Evolutionary conservation across 2,113 vertebrate genomes (phyloP).

Genomic region (Toxostoma redivivum): DNA sequence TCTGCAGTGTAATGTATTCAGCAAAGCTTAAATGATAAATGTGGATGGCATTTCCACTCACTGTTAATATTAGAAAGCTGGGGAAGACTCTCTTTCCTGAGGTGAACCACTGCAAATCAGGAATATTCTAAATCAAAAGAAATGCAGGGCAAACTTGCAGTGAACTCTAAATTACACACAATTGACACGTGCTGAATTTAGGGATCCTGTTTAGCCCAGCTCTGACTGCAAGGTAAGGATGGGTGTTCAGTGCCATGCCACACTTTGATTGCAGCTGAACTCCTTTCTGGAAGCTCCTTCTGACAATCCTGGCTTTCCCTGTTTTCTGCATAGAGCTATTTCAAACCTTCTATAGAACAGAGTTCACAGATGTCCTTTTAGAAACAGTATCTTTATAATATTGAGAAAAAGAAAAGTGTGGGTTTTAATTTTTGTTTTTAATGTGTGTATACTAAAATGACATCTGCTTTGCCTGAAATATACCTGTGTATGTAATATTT

Average conservation of each 20-base stretch:
- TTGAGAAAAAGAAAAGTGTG: background rate
- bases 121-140: conserved; percentile 32
- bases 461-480: background rate
- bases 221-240: background rate
- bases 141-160: background rate
- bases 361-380: background rate
- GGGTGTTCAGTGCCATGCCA: background rate
- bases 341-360: background rate
- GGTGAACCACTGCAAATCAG: background rate
- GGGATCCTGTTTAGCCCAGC: background rate
- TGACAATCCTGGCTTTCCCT: background rate
- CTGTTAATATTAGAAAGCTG: conserved; percentile 17
- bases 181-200: background rate
- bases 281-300: background rate
- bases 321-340: background rate
- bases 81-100: background rate
- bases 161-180: background rate
- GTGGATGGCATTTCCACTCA: conserved; percentile 19
- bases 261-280: background rate
- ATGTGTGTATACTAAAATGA: background rate
- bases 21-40: conserved; percentile 38
- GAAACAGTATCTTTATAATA: background rate
- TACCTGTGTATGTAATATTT: background rate
- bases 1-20: background rate
- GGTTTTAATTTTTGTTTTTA: too few species aligned